These are phyloP conservation scores for Larimichthys crocea DNA, from an alignment of 2,113 vertebrate genomes.

Conservation along the genomic window DNA sequence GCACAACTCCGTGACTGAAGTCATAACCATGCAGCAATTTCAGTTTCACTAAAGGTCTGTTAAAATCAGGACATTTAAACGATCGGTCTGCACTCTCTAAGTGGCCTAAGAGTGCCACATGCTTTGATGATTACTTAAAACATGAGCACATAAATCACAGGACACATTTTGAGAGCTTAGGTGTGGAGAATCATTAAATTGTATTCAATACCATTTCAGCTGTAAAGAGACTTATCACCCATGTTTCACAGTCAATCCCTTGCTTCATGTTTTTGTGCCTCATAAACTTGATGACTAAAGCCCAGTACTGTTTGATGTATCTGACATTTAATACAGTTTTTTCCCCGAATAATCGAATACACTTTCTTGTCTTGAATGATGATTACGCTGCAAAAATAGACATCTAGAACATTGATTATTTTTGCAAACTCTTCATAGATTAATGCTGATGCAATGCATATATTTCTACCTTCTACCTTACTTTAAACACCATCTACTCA, in stretches of 20 bases:
- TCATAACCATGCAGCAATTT: conserved; percentile 23
- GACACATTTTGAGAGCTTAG: conserved; percentile 7
- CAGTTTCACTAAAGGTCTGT: conserved; percentile 22
- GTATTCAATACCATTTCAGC: conserved; percentile 23
- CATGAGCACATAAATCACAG: conserved; percentile 10
- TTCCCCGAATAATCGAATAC: neutral
- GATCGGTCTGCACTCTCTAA: neutral
- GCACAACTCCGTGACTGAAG: neutral
- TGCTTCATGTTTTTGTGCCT: conserved; percentile 17
- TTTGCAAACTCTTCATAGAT: neutral
- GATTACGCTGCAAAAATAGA: conserved; percentile 8
- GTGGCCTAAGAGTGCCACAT: conserved; percentile 4
- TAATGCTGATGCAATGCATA: conserved; percentile 7
- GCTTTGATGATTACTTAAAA: conserved; percentile 31
- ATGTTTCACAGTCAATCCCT: conserved; percentile 11
- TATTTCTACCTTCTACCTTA: neutral
- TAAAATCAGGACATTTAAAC: conserved; percentile 13
- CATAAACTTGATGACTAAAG: neutral
- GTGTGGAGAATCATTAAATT: conserved; percentile 30
- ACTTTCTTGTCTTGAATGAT: neutral
- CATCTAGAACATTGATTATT: conserved; percentile 23
- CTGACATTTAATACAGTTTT: neutral
- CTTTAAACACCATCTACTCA: neutral
- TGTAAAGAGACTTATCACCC: conserved; percentile 18
- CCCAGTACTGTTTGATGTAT: neutral